Base-by-base conservation (phyloP, 2,113 vertebrate species). In the Clinocottus analis region DNA sequence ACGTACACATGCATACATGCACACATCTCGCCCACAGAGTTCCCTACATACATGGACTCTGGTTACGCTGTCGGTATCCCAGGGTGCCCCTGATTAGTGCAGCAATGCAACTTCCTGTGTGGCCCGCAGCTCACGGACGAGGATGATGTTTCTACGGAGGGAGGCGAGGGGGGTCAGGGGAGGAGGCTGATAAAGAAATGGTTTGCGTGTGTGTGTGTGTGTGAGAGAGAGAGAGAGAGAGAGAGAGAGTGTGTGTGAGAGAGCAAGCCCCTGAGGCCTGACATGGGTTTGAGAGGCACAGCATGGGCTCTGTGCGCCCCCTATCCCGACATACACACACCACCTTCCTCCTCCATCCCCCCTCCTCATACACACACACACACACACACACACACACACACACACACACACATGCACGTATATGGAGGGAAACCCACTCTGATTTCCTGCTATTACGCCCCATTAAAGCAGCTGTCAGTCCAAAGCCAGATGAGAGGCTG, bases 381-480 rank as follows among this genome's bases (percentile, higher is more conserved):
- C 41, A 43, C 41, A 43, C 41, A 69, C 75, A 41, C 65, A 77
- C 43, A 76, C 43, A 63, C 68, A 71, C 47, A 66, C 21, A 67
- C 68, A 55, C 74, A 63, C 72, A 71, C 69, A 76, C 72, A 84
- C 67, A 79, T 67, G 74, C 73, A 72, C 14, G 1, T 56, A 88
- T 64, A 63, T 56, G 78, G 82, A 86, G 79, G 82, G 78, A 87
- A 93, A 91, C 93, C 88, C 89, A 73, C 88, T 92, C 93, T 94
- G 92, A 94, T 95, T 95, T 95, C 94, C 94, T 94, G 95, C 91
- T 93, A 94, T 96, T 94, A 94, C 85, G 69, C 85, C 90, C 90
- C 87, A 96, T 95, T 95, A 95, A 89, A 90, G 91, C 71, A 93
- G 88, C 93, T 93, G 93, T 94, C 93, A 94, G 89, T 95, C 94